Percentiles rank a stretch among this genome's conserved stretches.
phyloP scores from a whole-genome alignment of 2,113 vertebrate genomes.

The Forbesichthys agassizii region DNA sequence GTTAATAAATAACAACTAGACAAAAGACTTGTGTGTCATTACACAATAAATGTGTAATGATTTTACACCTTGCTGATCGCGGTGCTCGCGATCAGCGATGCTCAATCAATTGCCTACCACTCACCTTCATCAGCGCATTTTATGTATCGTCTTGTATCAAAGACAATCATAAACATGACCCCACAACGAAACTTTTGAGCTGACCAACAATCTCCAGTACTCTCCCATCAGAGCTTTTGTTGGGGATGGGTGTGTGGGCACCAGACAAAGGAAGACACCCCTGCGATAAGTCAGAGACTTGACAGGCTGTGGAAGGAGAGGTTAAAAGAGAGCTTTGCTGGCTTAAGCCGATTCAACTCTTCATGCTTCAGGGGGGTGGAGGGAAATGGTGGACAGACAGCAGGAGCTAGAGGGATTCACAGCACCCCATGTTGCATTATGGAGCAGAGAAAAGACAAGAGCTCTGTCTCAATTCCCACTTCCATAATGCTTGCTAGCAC shows the following conservation, averaged over 20 bases:
- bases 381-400: background rate
- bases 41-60: conserved; percentile 42
- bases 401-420: too few species aligned
- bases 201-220: conserved; percentile 29
- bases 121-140: conserved; percentile 67
- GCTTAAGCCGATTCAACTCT: conserved; percentile 74
- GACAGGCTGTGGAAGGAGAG: too few species aligned
- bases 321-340: too few species aligned
- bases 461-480: too few species aligned
- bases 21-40: background rate
- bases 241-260: too few species aligned
- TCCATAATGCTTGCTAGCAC: too few species aligned
- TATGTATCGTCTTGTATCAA: conserved; percentile 68
- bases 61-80: conserved; percentile 63
- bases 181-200: conserved; percentile 38
- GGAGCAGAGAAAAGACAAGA: too few species aligned
- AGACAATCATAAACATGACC: conserved; percentile 52
- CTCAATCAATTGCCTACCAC: conserved; percentile 65
- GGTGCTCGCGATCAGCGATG: conserved; percentile 58
- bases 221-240: background rate
- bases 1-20: conserved; percentile 61
- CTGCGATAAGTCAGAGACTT: too few species aligned
- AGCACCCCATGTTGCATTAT: too few species aligned
- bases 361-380: conserved; percentile 57
- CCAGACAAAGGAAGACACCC: too few species aligned